Conservation (phyloP, 1,140 invertebrate species). For the Diprion similis region DNA sequence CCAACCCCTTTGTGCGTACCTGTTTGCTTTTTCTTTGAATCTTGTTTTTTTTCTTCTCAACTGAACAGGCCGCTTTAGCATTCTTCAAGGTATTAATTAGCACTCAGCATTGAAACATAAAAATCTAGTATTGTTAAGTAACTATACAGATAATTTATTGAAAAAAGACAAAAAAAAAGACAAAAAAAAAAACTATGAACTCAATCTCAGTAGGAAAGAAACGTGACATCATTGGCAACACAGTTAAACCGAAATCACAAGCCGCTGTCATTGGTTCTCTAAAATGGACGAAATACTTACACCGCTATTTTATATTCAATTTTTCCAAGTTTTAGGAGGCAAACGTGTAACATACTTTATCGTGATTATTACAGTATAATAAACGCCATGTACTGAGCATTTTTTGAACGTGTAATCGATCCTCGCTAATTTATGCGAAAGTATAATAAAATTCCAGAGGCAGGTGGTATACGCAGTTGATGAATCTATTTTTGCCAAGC, state of each 20-base stretch:
- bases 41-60: constrained; percentile 36
- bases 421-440: not conserved
- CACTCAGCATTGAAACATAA: constrained; percentile 53
- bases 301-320: constrained; percentile 14
- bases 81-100: constrained; percentile 48
- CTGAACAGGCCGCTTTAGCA: constrained; percentile 43
- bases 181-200: constrained; percentile 36
- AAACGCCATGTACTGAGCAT: not conserved
- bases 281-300: constrained; percentile 17
- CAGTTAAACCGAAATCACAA: constrained; percentile 40
- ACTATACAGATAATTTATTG: constrained; percentile 39
- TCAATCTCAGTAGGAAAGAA: constrained; percentile 49
- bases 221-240: constrained; percentile 55
- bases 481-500: not conserved
- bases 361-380: not conserved
- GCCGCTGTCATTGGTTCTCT: constrained; percentile 47
- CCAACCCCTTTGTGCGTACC: constrained; percentile 40
- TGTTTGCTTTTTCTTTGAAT: constrained; percentile 33
- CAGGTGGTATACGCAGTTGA: not conserved
- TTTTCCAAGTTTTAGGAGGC: constrained; percentile 1
- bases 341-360: not conserved
- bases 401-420: not conserved
- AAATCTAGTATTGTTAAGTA: constrained; percentile 52
- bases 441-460: not conserved
- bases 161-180: constrained; percentile 35